Evolutionary conservation across 2,797 vertebrate genomes (phyloP).

Genomic region (Sebastes iracundus): DNA sequence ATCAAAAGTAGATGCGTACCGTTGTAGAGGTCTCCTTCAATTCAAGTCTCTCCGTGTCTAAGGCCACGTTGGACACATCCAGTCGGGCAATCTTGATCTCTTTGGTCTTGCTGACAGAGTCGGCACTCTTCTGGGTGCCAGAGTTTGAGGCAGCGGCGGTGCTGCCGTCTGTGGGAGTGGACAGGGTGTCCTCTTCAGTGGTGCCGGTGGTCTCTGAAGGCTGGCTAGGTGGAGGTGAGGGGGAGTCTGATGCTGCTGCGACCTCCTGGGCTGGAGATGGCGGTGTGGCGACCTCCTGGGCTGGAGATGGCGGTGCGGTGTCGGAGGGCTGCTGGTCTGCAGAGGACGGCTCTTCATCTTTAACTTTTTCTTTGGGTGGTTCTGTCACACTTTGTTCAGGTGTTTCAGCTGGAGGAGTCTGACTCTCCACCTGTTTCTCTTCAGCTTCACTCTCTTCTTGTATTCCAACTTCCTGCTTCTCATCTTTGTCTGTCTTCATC

Average conservation of each 20-base stretch:
- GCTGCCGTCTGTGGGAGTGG: not conserved
- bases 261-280: slow-evolving; percentile 48
- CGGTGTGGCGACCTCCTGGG: slow-evolving; percentile 33
- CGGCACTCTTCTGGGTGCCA: slow-evolving; percentile 39
- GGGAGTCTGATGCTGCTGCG: slow-evolving; percentile 23
- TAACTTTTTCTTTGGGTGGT: slow-evolving; percentile 34
- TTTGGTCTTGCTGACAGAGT: slow-evolving; percentile 73
- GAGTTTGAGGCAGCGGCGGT: slow-evolving; percentile 22
- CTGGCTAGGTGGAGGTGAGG: slow-evolving; percentile 24
- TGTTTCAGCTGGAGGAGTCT: slow-evolving; percentile 12
- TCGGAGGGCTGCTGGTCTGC: slow-evolving; percentile 44
- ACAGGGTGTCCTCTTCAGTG: slow-evolving; percentile 15
- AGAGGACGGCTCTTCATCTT: slow-evolving; percentile 38
- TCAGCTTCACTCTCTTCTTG: slow-evolving; percentile 31
- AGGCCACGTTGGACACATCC: slow-evolving; percentile 94
- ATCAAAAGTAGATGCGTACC: slow-evolving; percentile 69
- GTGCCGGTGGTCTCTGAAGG: slow-evolving; percentile 27
- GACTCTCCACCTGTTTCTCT: slow-evolving; percentile 28
- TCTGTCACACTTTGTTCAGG: slow-evolving; percentile 42
- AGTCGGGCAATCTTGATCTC: slow-evolving; percentile 93
- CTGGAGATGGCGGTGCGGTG: slow-evolving; percentile 25
- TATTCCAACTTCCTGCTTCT: slow-evolving; percentile 9
- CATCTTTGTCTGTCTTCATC: slow-evolving; percentile 10
- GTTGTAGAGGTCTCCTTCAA: slow-evolving; percentile 84
- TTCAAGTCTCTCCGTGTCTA: slow-evolving; percentile 95